Base-by-base conservation (phyloP, 2,888 invertebrate genomes). In the Drosophila infuscata region DNA sequence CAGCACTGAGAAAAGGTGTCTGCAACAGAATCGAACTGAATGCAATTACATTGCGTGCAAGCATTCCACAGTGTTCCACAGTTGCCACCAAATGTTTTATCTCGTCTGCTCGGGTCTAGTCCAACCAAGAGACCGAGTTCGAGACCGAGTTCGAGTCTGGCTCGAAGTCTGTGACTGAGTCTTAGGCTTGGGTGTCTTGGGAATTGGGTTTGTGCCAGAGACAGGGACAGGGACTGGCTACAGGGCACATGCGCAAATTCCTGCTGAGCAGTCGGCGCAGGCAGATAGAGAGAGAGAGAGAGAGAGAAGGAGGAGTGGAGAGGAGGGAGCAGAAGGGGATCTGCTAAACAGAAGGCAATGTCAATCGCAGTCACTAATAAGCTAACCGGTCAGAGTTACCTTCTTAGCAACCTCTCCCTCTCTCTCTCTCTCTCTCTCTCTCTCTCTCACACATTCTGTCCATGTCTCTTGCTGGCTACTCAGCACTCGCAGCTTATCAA, bases 21-120 rank as follows among this genome's bases (percentile, higher is more conserved):
- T 62, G 43, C 48, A 15, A 51, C 35, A 59, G 75, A 69, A 52
- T 56, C 70, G 38, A 60, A 69, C 49, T 46, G 48, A 58, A 33
- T 64, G 63, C 79, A 89, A 80, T 82, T 85, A 74, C 81, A 82
- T 89, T 90, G 89, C 88, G 82, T 80, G 88, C 86, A 78, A 64
- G 56, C 63, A 82, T 81, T 48, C 60, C 29, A 51, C 46, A 46
- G 25, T 25, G 25, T 25, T 46, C 25, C 46, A 46, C 29, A 64
- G 76, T 63, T 57, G 59, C 54, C 65, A 56, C 68, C 64, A 58
- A 76, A 59, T 61, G 78, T 65, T 78, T 46, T 78, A 79, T 79
- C 80, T 70, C 36, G 70, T 49, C 80, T 71, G 59, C 29, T 20
- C n/a, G 36, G 38, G 64, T 56, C 75, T 75, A 62, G 64, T 64